Conservation (phyloP, 2,888 invertebrate genomes). For the Cataglyphis cursor region DNA sequence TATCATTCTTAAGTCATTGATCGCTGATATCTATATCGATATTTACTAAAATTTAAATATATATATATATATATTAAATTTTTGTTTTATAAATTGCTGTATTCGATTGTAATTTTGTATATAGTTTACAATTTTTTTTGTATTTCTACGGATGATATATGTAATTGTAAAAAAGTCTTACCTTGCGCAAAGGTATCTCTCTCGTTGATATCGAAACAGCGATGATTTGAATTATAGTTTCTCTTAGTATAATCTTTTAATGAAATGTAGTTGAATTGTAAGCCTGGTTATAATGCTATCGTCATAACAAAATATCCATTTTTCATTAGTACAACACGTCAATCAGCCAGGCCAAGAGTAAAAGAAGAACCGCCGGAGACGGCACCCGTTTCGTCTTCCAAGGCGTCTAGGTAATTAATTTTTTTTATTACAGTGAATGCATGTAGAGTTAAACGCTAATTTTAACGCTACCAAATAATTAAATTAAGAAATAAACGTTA, state of each 20-base stretch:
- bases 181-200: background rate
- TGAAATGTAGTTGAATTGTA: conserved; percentile 54
- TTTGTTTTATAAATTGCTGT: background rate
- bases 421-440: conserved; percentile 81
- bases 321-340: conserved; percentile 87
- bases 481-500: background rate
- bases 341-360: conserved; percentile 86
- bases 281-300: conserved; percentile 70
- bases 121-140: background rate
- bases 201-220: conserved; percentile 12
- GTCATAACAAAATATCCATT: conserved; percentile 84
- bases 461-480: background rate
- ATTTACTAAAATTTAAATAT: background rate
- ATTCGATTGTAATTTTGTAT: background rate
- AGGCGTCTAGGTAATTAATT: conserved; percentile 86
- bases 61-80: background rate
- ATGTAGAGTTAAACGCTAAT: conserved; percentile 72
- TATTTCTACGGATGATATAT: conserved; percentile 5
- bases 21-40: background rate
- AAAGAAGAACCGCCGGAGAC: conserved; percentile 87
- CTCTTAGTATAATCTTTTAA: conserved; percentile 55
- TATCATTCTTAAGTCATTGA: conserved; percentile 3
- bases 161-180: conserved; percentile 19
- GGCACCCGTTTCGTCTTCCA: conserved; percentile 86
- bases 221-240: background rate